Evolutionary conservation across 2,113 vertebrate genomes (phyloP), one percentile per base, ranked within the genome.

Genomic region (Hepsetus odoe): DNA sequence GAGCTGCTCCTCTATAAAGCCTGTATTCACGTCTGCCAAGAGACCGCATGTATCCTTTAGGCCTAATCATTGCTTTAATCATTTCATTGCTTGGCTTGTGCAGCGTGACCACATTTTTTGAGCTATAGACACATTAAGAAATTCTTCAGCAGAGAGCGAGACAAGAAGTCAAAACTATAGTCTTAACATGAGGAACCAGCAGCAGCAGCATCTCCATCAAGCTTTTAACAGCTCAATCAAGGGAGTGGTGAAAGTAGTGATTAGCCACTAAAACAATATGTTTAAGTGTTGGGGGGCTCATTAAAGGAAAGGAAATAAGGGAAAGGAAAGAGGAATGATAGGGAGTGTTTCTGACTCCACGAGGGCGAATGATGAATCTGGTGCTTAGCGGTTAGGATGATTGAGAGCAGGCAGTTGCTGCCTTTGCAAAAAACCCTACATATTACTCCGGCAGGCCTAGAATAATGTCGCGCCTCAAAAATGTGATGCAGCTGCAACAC

Each of bases 221-320:
- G 32, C 78, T 74, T 76, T 74, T 73, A 83, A 70, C 69, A 53
- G 51, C 35, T 68, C 64, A 68, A 80, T 68, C 68, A 73, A 68
- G 69, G 18, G 8, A 53, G 28, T 33, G 3, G 44, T 0, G 38
- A 16, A 53, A 38, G 51, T 38, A 4, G 26, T 24, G 38, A 78
- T 68, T 62, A 77, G 69, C 28, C 30, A 14, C 42, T 42, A 38
- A 69, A 35, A 12, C 30, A 59, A 68, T 38, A n/a, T 2, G 44
- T 73, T 42, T 73, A 1, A 24, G 10, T 71, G 30, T 4, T 6
- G 3, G 10, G 35, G 22, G 24, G 14, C 8, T 40, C 1, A 24
- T 13, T 28, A 38, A 72, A 46, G 6, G 8, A 38, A 38, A 8
- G 33, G 53, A n/a, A 77, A 56, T 9, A 38, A 7, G 11, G n/a